Conservation (phyloP, 2,888 invertebrate species). For the Oxyscelio sp. region DNA sequence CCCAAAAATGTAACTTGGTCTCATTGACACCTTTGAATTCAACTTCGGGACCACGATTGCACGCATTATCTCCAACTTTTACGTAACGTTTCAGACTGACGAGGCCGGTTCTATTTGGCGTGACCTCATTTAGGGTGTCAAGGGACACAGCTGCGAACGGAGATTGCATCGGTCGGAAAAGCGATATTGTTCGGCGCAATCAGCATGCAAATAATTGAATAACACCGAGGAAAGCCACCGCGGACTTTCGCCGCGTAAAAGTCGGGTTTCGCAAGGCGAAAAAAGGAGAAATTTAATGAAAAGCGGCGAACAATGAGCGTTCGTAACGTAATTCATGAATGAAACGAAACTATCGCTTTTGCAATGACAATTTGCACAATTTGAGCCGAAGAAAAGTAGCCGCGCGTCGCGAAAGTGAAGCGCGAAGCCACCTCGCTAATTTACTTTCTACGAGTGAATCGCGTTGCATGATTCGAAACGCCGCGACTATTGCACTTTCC, state of each 20-base stretch:
- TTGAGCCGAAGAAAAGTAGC: constrained; percentile 51
- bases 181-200: constrained; percentile 43
- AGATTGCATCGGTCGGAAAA: constrained; percentile 57
- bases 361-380: constrained; percentile 57
- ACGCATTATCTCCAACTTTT: constrained; percentile 50
- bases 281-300: constrained; percentile 32
- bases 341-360: constrained; percentile 50
- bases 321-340: constrained; percentile 60
- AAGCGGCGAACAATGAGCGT: constrained; percentile 45
- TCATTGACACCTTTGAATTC: background rate
- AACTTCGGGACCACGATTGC: constrained; percentile 32
- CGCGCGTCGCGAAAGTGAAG: too few species aligned
- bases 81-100: constrained; percentile 64
- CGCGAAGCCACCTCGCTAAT: constrained; percentile 72
- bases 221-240: constrained; percentile 26
- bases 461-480: constrained; percentile 51
- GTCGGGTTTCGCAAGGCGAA: background rate
- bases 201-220: constrained; percentile 59
- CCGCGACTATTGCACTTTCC: constrained; percentile 53
- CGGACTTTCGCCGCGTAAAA: constrained; percentile 4
- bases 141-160: constrained; percentile 64
- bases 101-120: constrained; percentile 80
- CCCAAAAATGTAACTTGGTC: too few species aligned
- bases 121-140: constrained; percentile 79
- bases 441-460: constrained; percentile 81